Evolutionary conservation across 2,888 invertebrate genomes (phyloP), one percentile per base, ranked within the genome.

Genomic region (Sialis lutaria): DNA sequence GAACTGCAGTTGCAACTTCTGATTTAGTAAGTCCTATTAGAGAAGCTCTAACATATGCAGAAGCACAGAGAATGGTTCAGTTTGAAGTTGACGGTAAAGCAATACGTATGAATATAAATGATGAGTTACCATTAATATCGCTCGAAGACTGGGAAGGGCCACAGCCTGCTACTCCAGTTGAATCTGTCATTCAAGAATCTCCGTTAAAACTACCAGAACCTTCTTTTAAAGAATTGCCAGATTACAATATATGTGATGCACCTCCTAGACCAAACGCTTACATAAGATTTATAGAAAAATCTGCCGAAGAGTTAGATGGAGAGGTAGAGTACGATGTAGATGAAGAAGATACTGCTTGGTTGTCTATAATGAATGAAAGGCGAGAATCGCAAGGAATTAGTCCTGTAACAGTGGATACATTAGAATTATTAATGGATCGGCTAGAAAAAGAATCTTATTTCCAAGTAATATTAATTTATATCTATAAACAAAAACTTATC

Each of bases 391-490:
- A 79, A 46, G 79, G 79, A 2, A 62, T 89, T 33, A 76, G 80
- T 4, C 69, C 77, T 0, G 82, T 97, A n/a, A 79, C 82, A 39
- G 83, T 90, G 31, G 90, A 92, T 59, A 85, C 83, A 0, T 77
- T 98, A 61, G 97, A 98, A 63, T 65, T 91, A n/a, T 67, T 97
- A 1, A 96, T 98, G 92, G 97, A 98, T 65, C 75, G 96, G 48
- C 69, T 98, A 55, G 97, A 98, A 61, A 98, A 98, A 64, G 96
- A 96, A 63, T 95, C 95, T 1, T 91, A 90, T 63, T 95, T 95
- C 62, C 90, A 91, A 66, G 81, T 22, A 22, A 22, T 22, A 22
- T 22, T 22, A 22, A 22, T 22, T 22, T 22, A 22, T 22, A 22
- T 80, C 4, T 22, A 22, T 22, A 22, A 22, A 22, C 22, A 22